Conservation (phyloP, 1,140 invertebrate genomes). For the Apolygus lucorum region DNA sequence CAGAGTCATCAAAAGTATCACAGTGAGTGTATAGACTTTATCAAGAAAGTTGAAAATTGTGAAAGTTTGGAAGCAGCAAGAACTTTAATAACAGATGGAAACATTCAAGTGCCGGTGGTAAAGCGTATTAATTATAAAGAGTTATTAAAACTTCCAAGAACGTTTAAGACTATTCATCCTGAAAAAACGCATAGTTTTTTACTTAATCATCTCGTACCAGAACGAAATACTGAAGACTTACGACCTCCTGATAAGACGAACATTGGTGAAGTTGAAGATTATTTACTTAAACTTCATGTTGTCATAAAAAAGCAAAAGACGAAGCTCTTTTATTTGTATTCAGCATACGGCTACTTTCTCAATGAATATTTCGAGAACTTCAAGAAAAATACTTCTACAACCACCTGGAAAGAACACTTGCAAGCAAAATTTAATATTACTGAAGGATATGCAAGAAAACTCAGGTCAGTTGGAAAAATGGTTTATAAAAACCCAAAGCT, state of each 20-base stretch:
- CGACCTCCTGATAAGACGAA: background rate
- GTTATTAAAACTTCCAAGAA: background rate
- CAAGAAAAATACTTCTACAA: constrained; percentile 1
- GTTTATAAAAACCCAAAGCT: constrained; percentile 1
- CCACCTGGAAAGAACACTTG: background rate
- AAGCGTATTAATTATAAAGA: constrained; percentile 2
- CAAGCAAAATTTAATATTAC: constrained; percentile 2
- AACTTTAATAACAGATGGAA: no score
- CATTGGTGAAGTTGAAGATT: constrained; percentile 1
- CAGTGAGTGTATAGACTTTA: background rate
- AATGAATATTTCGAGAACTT: constrained; percentile 1
- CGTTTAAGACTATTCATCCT: background rate
- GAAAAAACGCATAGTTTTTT: constrained; percentile 1
- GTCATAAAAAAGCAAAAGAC: no score
- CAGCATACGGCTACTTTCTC: background rate
- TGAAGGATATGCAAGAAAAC: constrained; percentile 1
- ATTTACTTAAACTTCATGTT: background rate
- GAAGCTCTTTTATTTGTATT: background rate
- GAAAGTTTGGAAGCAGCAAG: no score
- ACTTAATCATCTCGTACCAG: constrained; percentile 1
- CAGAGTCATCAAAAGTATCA: background rate
- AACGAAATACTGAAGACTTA: background rate
- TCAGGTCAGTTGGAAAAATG: background rate
- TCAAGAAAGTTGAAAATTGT: no score
- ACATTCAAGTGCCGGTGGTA: background rate